Evolutionary conservation across 2,888 invertebrate genomes (phyloP).

Genomic region (Agrypnus murinus): DNA sequence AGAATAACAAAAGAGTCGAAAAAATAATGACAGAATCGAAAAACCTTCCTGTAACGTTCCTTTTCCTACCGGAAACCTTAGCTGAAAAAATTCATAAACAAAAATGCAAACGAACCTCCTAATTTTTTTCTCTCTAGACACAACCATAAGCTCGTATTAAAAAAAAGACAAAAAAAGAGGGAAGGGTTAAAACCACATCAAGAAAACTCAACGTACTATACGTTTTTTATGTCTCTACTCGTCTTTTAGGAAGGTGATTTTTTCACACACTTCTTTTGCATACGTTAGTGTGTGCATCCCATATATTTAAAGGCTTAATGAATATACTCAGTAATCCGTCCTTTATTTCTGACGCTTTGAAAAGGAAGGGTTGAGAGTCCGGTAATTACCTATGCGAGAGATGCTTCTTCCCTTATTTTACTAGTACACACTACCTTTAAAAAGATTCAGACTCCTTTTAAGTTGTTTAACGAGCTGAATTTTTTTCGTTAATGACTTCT

Average conservation of each 20-base stretch:
- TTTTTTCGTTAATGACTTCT: not conserved
- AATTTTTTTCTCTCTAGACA: conserved; percentile 37
- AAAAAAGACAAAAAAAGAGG: conserved; percentile 34
- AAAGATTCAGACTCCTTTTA: conserved; percentile 33
- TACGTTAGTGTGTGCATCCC: conserved; percentile 54
- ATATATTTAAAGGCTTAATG: conserved; percentile 63
- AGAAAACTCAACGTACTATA: conserved; percentile 49
- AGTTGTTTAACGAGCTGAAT: conserved; percentile 37
- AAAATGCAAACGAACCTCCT: conserved; percentile 47
- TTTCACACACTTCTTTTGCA: conserved; percentile 57
- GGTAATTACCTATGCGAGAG: conserved; percentile 61
- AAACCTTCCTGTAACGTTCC: no score
- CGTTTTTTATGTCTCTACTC: conserved; percentile 47
- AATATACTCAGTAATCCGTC: conserved; percentile 65
- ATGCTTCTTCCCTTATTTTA: conserved; percentile 46
- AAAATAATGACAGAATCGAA: no score
- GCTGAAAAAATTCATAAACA: conserved; percentile 34
- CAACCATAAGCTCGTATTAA: conserved; percentile 40
- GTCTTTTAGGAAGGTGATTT: conserved; percentile 50
- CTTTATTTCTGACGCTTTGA: conserved; percentile 62
- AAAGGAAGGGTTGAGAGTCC: conserved; percentile 55
- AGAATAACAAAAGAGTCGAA: no score
- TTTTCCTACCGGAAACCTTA: conserved; percentile 30
- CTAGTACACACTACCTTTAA: no score
- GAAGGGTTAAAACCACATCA: conserved; percentile 50